Conservation (phyloP, 2,888 invertebrate genomes). For the Ephialtes manifestator region DNA sequence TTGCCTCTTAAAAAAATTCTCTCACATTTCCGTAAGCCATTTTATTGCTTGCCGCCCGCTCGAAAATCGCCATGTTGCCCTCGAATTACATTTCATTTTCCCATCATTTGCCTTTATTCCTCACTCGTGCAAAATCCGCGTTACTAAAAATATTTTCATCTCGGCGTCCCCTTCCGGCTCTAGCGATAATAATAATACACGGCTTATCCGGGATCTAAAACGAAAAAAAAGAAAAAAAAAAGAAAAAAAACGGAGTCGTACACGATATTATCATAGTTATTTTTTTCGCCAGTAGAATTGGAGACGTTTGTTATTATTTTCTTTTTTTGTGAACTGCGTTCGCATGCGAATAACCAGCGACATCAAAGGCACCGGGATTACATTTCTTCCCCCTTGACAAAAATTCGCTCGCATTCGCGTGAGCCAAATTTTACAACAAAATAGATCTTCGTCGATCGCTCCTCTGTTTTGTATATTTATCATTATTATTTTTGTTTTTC, state of each 20-base stretch:
- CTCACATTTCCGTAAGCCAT: conserved; percentile 2
- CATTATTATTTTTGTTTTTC: conserved; percentile 58
- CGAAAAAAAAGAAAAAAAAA: conserved; percentile 15
- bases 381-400: conserved; percentile 70
- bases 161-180: conserved; percentile 54
- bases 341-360: conserved; percentile 77
- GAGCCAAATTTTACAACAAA: conserved; percentile 58
- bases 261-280: conserved; percentile 45
- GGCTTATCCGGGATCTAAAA: conserved; percentile 22
- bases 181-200: conserved; percentile 46
- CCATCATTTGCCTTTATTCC: conserved; percentile 9
- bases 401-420: conserved; percentile 57
- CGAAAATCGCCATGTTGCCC: conserved; percentile 6
- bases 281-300: conserved; percentile 43
- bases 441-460: conserved; percentile 58
- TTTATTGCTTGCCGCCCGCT: conserved; percentile 54
- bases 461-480: conserved; percentile 37
- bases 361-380: conserved; percentile 79
- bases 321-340: conserved; percentile 58
- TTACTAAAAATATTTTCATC: conserved; percentile 78
- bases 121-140: conserved; percentile 49
- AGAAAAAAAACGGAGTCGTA: conserved; percentile 54
- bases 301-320: conserved; percentile 45
- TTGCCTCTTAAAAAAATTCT: conserved; percentile 8
- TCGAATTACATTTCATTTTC: not conserved